Percentiles rank a stretch among this genome's conserved stretches.
phyloP scores from a whole-genome alignment of 2,113 vertebrate genomes.

The Danio rerio region GRCz12tu NC_133196.1:7042501-7043000 shows the following conservation, averaged over 20 bases:
- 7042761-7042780: background rate
- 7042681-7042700: background rate
- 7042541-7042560: conserved; percentile 89
- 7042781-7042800: conserved; percentile 6
- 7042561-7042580: conserved; percentile 86
- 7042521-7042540: conserved; percentile 89
- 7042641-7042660: conserved; percentile 84
- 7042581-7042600: conserved; percentile 86
- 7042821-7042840: background rate
- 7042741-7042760: background rate
- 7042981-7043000: too few relatives aligned
- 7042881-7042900: background rate
- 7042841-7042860: background rate
- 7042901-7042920: background rate
- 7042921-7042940: too few relatives aligned
- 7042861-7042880: background rate
- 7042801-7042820: background rate
- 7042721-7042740: background rate
- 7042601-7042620: conserved; percentile 77
- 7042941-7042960: too few relatives aligned
- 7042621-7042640: conserved; percentile 80
- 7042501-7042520: conserved; percentile 91
- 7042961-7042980: too few relatives aligned
- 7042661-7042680: conserved; percentile 83
- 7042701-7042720: background rate